Percentiles rank a stretch among this genome's conserved stretches.
phyloP scores from a whole-genome alignment of 1,140 invertebrate species.

The Aricia agestis region DNA sequence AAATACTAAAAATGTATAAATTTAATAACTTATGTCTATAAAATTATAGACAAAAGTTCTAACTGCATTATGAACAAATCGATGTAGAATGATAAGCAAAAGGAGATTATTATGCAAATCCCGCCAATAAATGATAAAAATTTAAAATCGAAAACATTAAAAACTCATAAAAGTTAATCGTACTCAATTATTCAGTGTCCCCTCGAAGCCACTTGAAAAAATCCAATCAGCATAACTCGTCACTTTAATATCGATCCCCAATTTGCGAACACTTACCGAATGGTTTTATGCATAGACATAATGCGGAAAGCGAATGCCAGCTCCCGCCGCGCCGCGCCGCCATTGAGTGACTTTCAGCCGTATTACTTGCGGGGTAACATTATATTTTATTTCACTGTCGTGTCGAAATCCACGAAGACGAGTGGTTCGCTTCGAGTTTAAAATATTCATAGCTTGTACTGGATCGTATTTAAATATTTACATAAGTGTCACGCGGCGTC shows the following conservation, averaged over 20 bases:
- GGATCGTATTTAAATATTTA: slow-evolving; percentile 79
- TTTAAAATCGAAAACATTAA: slow-evolving; percentile 36
- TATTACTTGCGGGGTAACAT: slow-evolving; percentile 44
- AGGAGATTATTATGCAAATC: not conserved
- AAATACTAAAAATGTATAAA: too few relatives aligned
- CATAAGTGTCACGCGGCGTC: slow-evolving; percentile 76
- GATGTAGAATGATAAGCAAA: not conserved
- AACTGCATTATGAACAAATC: too few relatives aligned
- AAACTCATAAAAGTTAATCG: slow-evolving; percentile 56
- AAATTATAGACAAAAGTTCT: too few relatives aligned
- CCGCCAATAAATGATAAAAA: slow-evolving; percentile 20
- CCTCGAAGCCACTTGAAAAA: slow-evolving; percentile 69
- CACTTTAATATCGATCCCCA: slow-evolving; percentile 74
- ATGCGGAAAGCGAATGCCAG: slow-evolving; percentile 44
- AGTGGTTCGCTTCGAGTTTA: slow-evolving; percentile 74
- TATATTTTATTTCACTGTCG: slow-evolving; percentile 53
- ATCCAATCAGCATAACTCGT: slow-evolving; percentile 75
- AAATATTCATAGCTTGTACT: slow-evolving; percentile 78
- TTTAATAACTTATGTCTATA: too few relatives aligned
- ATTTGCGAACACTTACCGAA: slow-evolving; percentile 72
- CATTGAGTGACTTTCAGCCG: slow-evolving; percentile 44
- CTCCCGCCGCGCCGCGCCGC: slow-evolving; percentile 29
- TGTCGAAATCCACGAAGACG: slow-evolving; percentile 52
- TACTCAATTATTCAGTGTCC: slow-evolving; percentile 70
- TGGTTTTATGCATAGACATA: slow-evolving; percentile 72